Conservation (phyloP, 1,140 invertebrate species). For the Penaeus chinensis region DNA sequence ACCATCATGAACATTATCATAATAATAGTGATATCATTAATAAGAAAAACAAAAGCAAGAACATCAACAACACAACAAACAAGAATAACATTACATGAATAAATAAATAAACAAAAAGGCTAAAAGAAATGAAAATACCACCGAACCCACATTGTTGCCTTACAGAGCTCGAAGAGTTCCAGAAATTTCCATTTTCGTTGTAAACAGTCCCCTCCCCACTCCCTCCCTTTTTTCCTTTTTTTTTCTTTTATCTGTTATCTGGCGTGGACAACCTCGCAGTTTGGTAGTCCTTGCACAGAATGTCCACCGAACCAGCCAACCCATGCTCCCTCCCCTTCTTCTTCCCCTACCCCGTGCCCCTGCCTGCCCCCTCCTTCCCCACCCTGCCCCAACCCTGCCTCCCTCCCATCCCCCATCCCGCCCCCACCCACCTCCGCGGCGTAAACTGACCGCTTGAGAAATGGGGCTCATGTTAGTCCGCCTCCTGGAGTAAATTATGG, state of each 20-base stretch:
- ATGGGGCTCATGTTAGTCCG: constrained; percentile 4
- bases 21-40: too few species aligned
- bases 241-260: neutral
- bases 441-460: constrained; percentile 5
- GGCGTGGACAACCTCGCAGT: too few species aligned
- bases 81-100: too few species aligned
- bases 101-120: too few species aligned
- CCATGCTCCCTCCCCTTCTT: neutral
- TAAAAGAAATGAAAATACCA: too few species aligned
- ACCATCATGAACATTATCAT: too few species aligned
- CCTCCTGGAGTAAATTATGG: constrained; percentile 43
- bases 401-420: neutral
- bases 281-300: neutral
- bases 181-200: constrained; percentile 2
- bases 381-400: neutral
- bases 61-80: too few species aligned
- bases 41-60: too few species aligned
- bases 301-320: neutral
- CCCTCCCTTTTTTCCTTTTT: neutral
- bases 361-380: neutral
- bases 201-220: neutral
- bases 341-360: neutral
- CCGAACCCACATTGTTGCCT: too few species aligned
- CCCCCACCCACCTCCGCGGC: neutral
- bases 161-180: too few species aligned